phyloP scores from a whole-genome alignment of 2,797 vertebrate genomes.

The Smutsia gigantea region DNA sequence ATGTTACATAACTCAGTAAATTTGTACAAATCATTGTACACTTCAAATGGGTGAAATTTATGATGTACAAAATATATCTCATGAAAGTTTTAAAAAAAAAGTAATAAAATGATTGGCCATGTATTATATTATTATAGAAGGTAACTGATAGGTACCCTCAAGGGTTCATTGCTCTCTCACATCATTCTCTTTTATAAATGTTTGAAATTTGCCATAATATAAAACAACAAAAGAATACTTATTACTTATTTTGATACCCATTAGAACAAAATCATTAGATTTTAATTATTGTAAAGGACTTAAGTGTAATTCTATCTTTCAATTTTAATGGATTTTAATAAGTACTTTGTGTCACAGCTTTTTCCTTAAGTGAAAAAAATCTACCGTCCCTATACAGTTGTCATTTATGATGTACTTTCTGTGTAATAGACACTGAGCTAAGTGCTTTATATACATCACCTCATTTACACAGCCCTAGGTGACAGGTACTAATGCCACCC shows the following conservation, averaged over 20 bases:
- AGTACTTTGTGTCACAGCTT: not conserved
- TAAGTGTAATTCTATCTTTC: not conserved
- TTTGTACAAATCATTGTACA: not conserved
- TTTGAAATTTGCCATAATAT: not conserved
- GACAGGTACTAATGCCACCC: not conserved
- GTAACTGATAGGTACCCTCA: not conserved
- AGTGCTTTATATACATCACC: not conserved
- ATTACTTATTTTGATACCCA: not conserved
- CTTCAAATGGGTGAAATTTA: conserved; percentile 14
- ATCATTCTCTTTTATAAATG: conserved; percentile 2
- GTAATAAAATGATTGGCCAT: not conserved
- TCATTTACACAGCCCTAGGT: not conserved
- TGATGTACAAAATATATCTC: not conserved
- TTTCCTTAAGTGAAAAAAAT: not conserved
- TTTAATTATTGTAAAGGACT: not conserved
- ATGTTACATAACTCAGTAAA: not conserved
- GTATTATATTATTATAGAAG: conserved; percentile 6
- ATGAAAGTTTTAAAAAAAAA: not conserved
- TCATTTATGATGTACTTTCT: not conserved
- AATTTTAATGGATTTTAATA: not conserved
- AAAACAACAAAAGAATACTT: conserved; percentile 10
- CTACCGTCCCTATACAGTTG: not conserved
- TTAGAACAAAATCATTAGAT: not conserved
- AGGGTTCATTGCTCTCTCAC: not conserved
- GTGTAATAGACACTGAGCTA: not conserved